Percentiles rank a stretch among this genome's conserved stretches.
Evolutionary conservation across 1,140 invertebrate species (phyloP).

Genomic region (Zaprionus kolodkinae): DNA sequence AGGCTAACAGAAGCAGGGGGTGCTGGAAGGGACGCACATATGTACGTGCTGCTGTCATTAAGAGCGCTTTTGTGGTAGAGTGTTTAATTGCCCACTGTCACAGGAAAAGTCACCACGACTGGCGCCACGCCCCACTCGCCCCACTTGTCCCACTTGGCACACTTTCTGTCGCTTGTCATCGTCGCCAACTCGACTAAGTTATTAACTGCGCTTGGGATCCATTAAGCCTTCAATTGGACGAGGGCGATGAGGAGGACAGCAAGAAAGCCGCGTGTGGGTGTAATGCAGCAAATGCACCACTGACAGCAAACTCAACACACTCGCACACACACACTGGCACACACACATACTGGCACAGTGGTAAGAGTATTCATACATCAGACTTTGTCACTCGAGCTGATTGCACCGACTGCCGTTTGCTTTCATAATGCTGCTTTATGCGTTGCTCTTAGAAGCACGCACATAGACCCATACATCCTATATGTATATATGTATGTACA

Average conservation of each 20-base stretch:
- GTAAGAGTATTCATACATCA: constrained; percentile 54
- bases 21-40: no score
- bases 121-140: background rate
- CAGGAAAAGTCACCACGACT: constrained; percentile 5
- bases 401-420: constrained; percentile 10
- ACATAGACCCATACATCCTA: background rate
- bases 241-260: constrained; percentile 2
- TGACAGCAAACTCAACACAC: no score
- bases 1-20: background rate
- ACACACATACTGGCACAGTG: background rate
- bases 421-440: constrained; percentile 18
- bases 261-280: constrained; percentile 55
- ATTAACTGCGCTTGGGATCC: constrained; percentile 76
- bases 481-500: no score
- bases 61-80: constrained; percentile 63
- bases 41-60: constrained; percentile 54
- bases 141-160: constrained; percentile 49
- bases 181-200: constrained; percentile 45
- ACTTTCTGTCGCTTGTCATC: constrained; percentile 55
- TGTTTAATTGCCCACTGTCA: constrained; percentile 62
- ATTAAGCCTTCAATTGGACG: constrained; percentile 71
- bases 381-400: constrained; percentile 50
- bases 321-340: background rate
- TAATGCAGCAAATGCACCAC: constrained; percentile 64
- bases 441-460: background rate